Percentiles rank a stretch among this genome's conserved stretches.
Evolutionary conservation across 2,888 invertebrate species (phyloP).

Genomic region (Drosophila fungiperda): DNA sequence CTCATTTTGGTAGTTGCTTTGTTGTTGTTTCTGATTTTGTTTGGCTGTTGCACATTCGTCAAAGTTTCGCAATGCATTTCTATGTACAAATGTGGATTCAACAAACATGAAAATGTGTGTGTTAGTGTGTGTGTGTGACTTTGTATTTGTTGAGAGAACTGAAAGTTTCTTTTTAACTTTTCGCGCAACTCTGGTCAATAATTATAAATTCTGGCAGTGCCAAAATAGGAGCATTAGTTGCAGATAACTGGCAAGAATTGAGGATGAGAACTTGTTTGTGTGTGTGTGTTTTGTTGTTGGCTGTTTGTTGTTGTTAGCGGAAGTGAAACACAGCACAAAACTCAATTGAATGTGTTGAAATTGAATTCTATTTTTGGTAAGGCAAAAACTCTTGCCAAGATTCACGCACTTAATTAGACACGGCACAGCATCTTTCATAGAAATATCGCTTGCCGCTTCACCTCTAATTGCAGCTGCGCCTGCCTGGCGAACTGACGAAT

Average conservation of each 20-base stretch:
- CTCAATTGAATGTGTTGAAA: slow-evolving; percentile 60
- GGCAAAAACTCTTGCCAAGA: slow-evolving; percentile 66
- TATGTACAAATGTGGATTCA: slow-evolving; percentile 83
- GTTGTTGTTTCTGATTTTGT: slow-evolving; percentile 10
- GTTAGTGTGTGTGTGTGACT: slow-evolving; percentile 31
- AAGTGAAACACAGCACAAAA: slow-evolving; percentile 48
- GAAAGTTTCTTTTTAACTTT: slow-evolving; percentile 44
- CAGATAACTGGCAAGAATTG: slow-evolving; percentile 56
- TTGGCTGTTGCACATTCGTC: slow-evolving; percentile 48
- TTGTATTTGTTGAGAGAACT: slow-evolving; percentile 16
- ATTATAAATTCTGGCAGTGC: slow-evolving; percentile 56
- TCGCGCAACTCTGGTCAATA: slow-evolving; percentile 47
- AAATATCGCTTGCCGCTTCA: slow-evolving; percentile 37
- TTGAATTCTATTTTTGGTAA: slow-evolving; percentile 62
- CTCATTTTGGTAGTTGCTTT: not conserved
- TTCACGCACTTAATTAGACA: slow-evolving; percentile 77
- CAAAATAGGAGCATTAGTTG: slow-evolving; percentile 47
- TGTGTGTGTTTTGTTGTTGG: slow-evolving; percentile 13
- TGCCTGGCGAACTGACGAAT: slow-evolving; percentile 21
- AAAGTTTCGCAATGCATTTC: slow-evolving; percentile 77
- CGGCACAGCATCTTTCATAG: slow-evolving; percentile 48
- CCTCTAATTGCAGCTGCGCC: slow-evolving; percentile 66
- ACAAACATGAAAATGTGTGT: not conserved
- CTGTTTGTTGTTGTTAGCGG: slow-evolving; percentile 37
- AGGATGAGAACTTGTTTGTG: slow-evolving; percentile 32